A percentile compares a stretch with the other conserved stretches of the same genome.
Evolutionary conservation across 2,113 vertebrate genomes (phyloP).

Genomic region (Falco punctatus): DNA sequence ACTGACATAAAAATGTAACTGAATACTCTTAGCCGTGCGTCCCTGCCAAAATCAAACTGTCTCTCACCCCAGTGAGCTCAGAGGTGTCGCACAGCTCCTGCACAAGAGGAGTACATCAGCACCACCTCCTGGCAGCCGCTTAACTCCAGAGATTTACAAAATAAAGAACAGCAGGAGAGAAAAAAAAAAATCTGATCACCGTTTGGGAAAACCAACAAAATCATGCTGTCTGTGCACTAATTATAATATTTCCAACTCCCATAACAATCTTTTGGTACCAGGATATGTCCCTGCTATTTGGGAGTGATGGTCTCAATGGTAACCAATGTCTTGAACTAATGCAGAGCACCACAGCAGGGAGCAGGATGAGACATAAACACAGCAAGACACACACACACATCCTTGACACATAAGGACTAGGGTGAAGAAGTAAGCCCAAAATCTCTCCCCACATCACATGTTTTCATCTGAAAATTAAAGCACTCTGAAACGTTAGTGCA

Average conservation of each 20-base stretch:
- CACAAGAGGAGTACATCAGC: slow-evolving; percentile 27
- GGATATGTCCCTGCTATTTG: neutral
- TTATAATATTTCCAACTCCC: neutral
- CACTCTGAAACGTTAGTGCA: neutral
- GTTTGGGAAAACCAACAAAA: neutral
- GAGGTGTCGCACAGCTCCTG: neutral
- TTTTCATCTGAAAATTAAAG: neutral
- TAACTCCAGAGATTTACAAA: neutral
- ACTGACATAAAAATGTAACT: neutral
- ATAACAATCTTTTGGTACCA: neutral
- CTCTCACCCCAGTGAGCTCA: neutral
- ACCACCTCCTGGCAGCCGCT: slow-evolving; percentile 52
- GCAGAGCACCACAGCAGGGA: neutral
- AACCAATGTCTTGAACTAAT: neutral
- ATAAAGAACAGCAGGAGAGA: neutral
- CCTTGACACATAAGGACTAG: neutral
- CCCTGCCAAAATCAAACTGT: neutral
- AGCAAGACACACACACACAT: neutral
- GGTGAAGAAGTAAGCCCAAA: neutral
- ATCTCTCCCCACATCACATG: neutral
- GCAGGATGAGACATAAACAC: neutral
- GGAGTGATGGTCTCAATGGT: neutral
- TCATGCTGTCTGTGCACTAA: neutral
- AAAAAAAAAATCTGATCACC: neutral
- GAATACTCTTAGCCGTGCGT: rapidly evolving